Conservation (phyloP, 2,113 vertebrate genomes). For the Trogon surrucura region DNA sequence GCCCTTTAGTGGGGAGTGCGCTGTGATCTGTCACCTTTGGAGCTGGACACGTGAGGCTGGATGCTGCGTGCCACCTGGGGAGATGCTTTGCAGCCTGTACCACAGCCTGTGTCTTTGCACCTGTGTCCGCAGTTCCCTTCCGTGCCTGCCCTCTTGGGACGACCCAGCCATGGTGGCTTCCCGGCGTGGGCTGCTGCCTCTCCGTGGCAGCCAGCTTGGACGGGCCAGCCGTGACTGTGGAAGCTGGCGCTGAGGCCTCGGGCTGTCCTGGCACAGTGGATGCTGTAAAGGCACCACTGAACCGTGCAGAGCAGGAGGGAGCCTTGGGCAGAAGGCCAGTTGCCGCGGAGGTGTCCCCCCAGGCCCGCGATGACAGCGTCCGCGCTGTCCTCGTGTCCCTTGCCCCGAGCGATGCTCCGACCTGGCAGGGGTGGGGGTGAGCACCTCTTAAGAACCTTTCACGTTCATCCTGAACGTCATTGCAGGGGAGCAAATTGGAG, state of each 20-base stretch:
- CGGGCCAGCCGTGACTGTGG: neutral
- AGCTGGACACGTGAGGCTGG: accelerated
- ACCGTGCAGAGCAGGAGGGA: slow-evolving; percentile 42
- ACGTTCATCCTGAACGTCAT: neutral
- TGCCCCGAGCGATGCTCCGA: neutral
- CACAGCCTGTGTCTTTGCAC: neutral
- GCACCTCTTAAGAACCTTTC: accelerated
- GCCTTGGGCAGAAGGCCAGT: slow-evolving; percentile 19
- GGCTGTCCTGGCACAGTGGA: neutral
- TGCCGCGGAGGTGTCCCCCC: neutral
- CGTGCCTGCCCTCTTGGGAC: neutral
- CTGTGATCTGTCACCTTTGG: neutral
- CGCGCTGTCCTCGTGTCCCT: accelerated
- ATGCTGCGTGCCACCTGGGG: neutral
- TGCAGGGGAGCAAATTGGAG: neutral
- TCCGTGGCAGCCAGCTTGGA: neutral
- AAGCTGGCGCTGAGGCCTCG: neutral
- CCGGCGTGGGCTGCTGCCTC: neutral
- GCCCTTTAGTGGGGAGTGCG: too few species aligned
- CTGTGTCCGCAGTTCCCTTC: accelerated
- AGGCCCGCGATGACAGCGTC: neutral
- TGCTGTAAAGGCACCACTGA: neutral
- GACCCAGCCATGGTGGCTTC: neutral
- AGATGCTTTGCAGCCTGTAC: accelerated
- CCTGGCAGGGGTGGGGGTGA: neutral